A percentile compares a stretch with the other conserved stretches of the same genome.
Conservation (phyloP, 2,797 vertebrate genomes). For the Odontamblyopus rebecca region DNA sequence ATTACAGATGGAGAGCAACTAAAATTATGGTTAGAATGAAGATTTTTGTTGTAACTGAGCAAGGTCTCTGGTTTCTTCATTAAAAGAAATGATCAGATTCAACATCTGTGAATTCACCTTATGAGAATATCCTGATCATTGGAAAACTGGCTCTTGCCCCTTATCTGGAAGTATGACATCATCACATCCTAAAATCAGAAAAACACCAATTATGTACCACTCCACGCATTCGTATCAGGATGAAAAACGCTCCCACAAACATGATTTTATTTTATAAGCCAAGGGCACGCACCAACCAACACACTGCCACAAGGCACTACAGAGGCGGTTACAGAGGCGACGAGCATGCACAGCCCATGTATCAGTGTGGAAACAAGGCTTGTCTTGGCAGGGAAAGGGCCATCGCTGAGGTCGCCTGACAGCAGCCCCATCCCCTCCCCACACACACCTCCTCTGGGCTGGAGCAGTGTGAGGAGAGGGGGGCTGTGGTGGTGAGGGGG, state of each 20-base stretch:
- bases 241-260: conserved; percentile 43
- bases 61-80: background rate
- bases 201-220: conserved; percentile 17
- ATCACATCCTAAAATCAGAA: background rate
- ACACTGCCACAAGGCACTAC: conserved; percentile 55
- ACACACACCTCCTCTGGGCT: conserved; percentile 56
- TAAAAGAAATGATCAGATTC: background rate
- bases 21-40: too few relatives aligned
- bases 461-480: conserved; percentile 62
- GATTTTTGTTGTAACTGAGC: too few relatives aligned
- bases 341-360: conserved; percentile 42
- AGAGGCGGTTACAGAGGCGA: conserved; percentile 68
- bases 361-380: conserved; percentile 66
- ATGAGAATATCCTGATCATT: background rate
- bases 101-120: background rate
- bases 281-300: conserved; percentile 48
- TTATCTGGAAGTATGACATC: background rate
- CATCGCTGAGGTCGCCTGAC: conserved; percentile 80
- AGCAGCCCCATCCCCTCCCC: conserved; percentile 44
- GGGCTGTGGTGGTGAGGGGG: conserved; percentile 47
- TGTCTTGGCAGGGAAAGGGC: conserved; percentile 78
- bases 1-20: too few relatives aligned
- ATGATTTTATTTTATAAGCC: conserved; percentile 49
- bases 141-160: background rate
- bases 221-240: conserved; percentile 43